Base-by-base conservation (phyloP, 2,797 vertebrate genomes). In the Pyrocephalus nanus region DNA sequence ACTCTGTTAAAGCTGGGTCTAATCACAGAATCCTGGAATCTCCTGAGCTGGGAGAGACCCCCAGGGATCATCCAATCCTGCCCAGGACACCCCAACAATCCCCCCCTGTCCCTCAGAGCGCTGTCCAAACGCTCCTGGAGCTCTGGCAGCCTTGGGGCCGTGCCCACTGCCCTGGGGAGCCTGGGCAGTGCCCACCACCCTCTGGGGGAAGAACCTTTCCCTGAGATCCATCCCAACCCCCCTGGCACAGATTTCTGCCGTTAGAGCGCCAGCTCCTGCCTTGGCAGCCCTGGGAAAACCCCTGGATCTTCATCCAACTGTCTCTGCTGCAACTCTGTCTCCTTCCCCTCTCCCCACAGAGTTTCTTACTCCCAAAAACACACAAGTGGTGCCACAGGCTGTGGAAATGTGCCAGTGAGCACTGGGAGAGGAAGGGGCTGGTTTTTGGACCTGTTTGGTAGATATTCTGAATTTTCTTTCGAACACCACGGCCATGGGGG, bases 401-500 rank as follows among this genome's bases (percentile, higher is more conserved):
- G n/a, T 57, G 55, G 55, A 34, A 22, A 38, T 11, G 48, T 22
- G 20, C 9, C 42, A 43, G 27, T 27, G 5, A 0, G 17, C 19
- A 1, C 30, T 16, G 48, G 12, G n/a, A 70, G 30, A 30, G 38
- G 53, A 38, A n/a, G 10, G 26, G 36, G 43, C 30, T 53, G 6
- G 27, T 6, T 40, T 50, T 16, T 8, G 19, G 30, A 47, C 13
- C 23, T 6, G 8, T 53, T 74, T 53, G 43, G 42, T 21, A 34
- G 12, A 16, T 25, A 25, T 4, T 15, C 29, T 43, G 54, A 17
- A 11, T 62, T 83, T 67, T 53, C 10, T 14, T 36, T 55, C 43
- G 38, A 15, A 38, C 16, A 8, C 13, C 9, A 1, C 0, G 8
- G 25, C 29, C 57, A n/a, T 1, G 4, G 30, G 30, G 47, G 30